Evolutionary conservation across 2,888 invertebrate species (phyloP), one percentile per base, ranked within the genome.

Genomic region (Creontiades dilutus): DNA sequence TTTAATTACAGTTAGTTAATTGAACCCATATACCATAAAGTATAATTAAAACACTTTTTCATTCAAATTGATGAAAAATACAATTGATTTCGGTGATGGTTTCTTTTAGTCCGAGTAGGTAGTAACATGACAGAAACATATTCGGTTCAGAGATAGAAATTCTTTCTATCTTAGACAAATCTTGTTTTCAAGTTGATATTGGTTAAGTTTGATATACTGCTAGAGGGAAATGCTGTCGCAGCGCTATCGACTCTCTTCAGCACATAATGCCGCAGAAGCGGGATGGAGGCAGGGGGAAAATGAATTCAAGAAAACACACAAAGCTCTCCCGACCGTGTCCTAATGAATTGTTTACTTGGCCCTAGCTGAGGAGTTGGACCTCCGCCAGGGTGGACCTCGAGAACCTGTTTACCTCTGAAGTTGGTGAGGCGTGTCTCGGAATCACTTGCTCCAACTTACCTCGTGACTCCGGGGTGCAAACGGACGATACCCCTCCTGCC

Each of bases 301-400:
- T 68, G 61, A 61, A 61, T 61, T 19, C n/a, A 61, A 61, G 61
- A 61, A 61, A 61, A 61, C n/a, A 61, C 61, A 61, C 61, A 61
- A n/a, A 61, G 61, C n/a, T 5, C n/a, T 28, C 80, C 13, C 5
- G 80, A 80, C 47, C 80, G 48, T 80, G 46, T 80, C 46, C 80
- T 80, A 80, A 80, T 48, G 48, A 80, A 80, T 80, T 80, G 80
- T 80, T 80, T 80, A 80, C 80, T 80, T 80, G 80, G 80, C 37
- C 48, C 80, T 19, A 11, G 46, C 48, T 46, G 19, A 13, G 80
- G 68, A 13, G 19, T 68, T 68, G 68, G 68, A 68, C 27, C 19
- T 19, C 68, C 23, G 68, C 68, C 68, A 68, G 68, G 19, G 27
- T 68, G 23, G 68, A 19, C 68, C 68, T 13, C 7, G n/a, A 19